These are phyloP conservation scores for Athetis lepigone DNA, from an alignment of 2,888 invertebrate genomes.

Conservation along the genomic window DNA sequence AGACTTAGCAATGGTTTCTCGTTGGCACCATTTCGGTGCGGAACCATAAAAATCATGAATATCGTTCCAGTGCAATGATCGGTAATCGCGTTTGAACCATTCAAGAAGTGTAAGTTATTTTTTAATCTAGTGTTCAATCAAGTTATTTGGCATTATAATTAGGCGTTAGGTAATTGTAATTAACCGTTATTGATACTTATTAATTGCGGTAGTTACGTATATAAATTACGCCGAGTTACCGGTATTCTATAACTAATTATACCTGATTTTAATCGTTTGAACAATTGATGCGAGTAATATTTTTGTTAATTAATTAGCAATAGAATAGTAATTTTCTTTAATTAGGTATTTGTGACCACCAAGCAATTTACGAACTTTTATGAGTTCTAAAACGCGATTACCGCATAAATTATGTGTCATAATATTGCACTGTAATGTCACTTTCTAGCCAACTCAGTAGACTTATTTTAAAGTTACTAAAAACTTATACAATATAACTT, in stretches of 20 bases:
- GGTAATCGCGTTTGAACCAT: slow-evolving; percentile 17
- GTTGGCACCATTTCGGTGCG: too few species aligned
- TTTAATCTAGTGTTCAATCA: slow-evolving; percentile 28
- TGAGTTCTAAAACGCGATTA: too few species aligned
- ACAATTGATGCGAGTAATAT: background rate
- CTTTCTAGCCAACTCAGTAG: too few species aligned
- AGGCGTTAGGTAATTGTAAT: slow-evolving; percentile 47
- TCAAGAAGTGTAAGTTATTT: slow-evolving; percentile 13
- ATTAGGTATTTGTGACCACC: too few species aligned
- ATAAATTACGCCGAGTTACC: slow-evolving; percentile 31
- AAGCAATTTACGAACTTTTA: too few species aligned
- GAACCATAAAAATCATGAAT: slow-evolving; percentile 33
- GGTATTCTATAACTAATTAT: slow-evolving; percentile 29
- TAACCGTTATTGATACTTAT: slow-evolving; percentile 51
- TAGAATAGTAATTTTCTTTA: too few species aligned
- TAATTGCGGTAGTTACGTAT: slow-evolving; percentile 44
- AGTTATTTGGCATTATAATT: slow-evolving; percentile 43
- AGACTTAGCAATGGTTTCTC: too few species aligned
- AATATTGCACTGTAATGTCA: too few species aligned
- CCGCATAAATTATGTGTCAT: too few species aligned
- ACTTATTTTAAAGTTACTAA: too few species aligned
- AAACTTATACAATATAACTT: too few species aligned
- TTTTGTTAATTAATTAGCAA: background rate
- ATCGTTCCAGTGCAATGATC: slow-evolving; percentile 25
- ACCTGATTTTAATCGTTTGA: slow-evolving; percentile 27